A percentile compares a stretch with the other conserved stretches of the same genome.
phyloP scores from a whole-genome alignment of 1,140 invertebrate species.

The Macrocentrus cingulum region DNA sequence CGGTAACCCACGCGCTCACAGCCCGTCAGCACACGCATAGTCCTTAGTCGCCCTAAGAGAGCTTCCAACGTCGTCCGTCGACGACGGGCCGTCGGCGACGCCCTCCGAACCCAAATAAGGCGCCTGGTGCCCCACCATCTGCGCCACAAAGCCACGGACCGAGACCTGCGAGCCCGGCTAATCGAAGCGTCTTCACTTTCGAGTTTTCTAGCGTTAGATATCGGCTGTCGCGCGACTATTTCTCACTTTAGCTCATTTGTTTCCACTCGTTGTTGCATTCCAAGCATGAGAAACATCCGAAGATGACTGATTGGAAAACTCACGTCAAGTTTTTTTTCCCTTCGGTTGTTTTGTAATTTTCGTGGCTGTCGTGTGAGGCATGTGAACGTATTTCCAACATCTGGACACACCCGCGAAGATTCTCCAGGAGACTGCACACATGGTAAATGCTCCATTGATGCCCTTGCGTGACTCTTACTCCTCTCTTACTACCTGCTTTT shows the following conservation, averaged over 20 bases:
- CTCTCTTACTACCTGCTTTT: neutral
- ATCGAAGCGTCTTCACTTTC: slow-evolving; percentile 10
- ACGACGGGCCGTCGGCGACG: slow-evolving; percentile 34
- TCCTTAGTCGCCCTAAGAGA: slow-evolving; percentile 48
- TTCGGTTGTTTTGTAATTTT: too few relatives aligned
- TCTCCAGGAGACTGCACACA: slow-evolving; percentile 7
- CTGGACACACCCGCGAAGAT: neutral
- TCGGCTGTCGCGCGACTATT: neutral
- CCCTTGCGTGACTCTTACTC: slow-evolving; percentile 12
- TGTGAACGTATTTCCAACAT: too few relatives aligned
- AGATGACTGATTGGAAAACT: neutral
- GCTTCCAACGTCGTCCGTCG: slow-evolving; percentile 27
- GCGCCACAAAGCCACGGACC: neutral
- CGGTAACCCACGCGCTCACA: slow-evolving; percentile 29
- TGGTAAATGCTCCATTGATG: slow-evolving; percentile 18
- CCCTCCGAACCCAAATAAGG: slow-evolving; percentile 56
- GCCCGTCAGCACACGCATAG: slow-evolving; percentile 34
- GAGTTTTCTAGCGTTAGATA: slow-evolving; percentile 12
- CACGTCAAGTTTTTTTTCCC: neutral
- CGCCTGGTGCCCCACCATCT: slow-evolving; percentile 35
- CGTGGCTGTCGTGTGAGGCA: too few relatives aligned
- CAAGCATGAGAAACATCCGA: too few relatives aligned
- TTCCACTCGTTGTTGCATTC: too few relatives aligned
- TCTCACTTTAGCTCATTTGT: neutral
- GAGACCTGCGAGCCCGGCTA: slow-evolving; percentile 22